Percentiles rank a stretch among this genome's conserved stretches.
phyloP scores from a whole-genome alignment of 2,888 invertebrate genomes.

The Crocallis elinguaria region DNA sequence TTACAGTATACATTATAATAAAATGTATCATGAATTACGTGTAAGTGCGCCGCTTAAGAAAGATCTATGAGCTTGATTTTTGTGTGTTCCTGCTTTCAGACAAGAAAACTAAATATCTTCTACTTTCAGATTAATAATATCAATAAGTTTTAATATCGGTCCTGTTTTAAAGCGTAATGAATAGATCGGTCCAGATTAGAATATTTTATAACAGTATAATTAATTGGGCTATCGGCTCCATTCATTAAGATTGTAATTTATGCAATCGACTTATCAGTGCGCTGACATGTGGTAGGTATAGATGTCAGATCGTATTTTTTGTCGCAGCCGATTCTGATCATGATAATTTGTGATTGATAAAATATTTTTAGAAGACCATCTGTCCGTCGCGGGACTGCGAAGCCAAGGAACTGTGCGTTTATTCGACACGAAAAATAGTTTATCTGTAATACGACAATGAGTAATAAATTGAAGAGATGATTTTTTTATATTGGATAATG shows the following conservation, averaged over 20 bases:
- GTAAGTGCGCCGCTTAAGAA: no score
- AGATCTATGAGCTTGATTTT: no score
- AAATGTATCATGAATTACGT: no score
- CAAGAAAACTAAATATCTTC: no score
- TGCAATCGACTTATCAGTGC: conserved; percentile 58
- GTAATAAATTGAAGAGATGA: no score
- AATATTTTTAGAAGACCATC: conserved; percentile 10
- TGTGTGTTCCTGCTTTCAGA: no score
- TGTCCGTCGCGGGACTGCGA: not conserved
- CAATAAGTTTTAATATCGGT: conserved; percentile 1
- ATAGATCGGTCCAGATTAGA: conserved; percentile 34
- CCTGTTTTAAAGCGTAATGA: conserved; percentile 26
- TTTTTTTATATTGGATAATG: no score
- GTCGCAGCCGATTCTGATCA: conserved; percentile 24
- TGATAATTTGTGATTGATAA: conserved; percentile 24
- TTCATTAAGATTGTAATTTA: conserved; percentile 51
- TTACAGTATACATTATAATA: no score
- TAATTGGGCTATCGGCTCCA: conserved; percentile 36
- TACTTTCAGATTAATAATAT: no score
- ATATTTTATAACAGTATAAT: conserved; percentile 36
- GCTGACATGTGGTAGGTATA: conserved; percentile 53
- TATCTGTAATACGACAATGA: no score
- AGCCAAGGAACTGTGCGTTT: no score
- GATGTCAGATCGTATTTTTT: conserved; percentile 25
- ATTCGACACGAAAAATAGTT: no score